These are phyloP conservation scores for Malthinus seriepunctatus DNA, from an alignment of 2,888 invertebrate genomes.

Conservation along the genomic window DNA sequence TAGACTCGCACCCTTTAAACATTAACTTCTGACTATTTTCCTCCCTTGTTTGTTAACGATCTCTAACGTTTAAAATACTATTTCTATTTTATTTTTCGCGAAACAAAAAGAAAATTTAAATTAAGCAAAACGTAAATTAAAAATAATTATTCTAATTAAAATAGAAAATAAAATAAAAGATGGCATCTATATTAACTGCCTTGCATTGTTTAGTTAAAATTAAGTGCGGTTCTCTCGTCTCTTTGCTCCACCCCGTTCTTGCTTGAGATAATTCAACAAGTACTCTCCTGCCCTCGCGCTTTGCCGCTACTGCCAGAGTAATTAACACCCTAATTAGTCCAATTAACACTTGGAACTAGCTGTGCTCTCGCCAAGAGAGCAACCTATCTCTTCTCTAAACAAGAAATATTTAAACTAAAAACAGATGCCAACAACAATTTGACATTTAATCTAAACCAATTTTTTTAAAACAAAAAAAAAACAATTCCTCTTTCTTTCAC, in stretches of 20 bases:
- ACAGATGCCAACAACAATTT: slow-evolving; percentile 11
- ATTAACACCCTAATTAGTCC: slow-evolving; percentile 34
- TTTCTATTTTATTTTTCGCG: not conserved
- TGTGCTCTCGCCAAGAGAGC: slow-evolving; percentile 28
- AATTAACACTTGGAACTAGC: slow-evolving; percentile 33
- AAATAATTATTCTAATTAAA: slow-evolving; percentile 1
- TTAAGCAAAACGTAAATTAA: not conserved
- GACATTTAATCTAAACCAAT: not conserved
- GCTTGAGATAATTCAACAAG: slow-evolving; percentile 34
- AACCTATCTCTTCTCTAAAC: slow-evolving; percentile 28
- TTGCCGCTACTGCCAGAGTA: slow-evolving; percentile 30
- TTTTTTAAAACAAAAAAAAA: no score
- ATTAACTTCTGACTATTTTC: slow-evolving; percentile 17
- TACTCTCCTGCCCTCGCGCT: slow-evolving; percentile 26
- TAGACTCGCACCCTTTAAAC: slow-evolving; percentile 19
- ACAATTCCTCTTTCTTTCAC: no score
- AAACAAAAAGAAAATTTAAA: slow-evolving; percentile 1
- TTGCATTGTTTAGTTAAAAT: slow-evolving; percentile 21
- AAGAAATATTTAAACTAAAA: slow-evolving; percentile 28
- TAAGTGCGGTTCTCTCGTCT: slow-evolving; percentile 27
- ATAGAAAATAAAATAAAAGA: slow-evolving; percentile 13
- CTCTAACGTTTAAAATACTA: slow-evolving; percentile 9
- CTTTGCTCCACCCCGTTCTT: slow-evolving; percentile 21
- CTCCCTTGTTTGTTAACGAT: slow-evolving; percentile 16
- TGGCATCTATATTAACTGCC: slow-evolving; percentile 15